A percentile compares a stretch with the other conserved stretches of the same genome.
Conservation (phyloP, 2,888 invertebrate genomes). For the Esperia sulphurella region DNA sequence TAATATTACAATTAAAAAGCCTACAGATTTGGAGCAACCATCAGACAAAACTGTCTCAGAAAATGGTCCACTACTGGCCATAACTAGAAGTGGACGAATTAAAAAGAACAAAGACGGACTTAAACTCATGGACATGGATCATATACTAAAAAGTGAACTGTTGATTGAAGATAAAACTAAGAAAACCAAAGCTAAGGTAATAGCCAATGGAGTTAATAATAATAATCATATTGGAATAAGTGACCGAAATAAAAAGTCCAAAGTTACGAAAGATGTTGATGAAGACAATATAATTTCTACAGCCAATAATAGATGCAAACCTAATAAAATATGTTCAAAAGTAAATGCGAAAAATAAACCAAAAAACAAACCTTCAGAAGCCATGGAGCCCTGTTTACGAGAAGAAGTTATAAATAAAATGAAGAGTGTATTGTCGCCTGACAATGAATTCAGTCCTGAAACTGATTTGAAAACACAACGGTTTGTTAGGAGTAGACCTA, state of each 20-base stretch:
- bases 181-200: not conserved
- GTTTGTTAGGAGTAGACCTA: not conserved
- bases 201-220: slow-evolving; percentile 38
- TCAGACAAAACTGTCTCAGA: not conserved
- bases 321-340: slow-evolving; percentile 4
- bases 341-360: not conserved
- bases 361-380: not conserved
- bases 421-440: slow-evolving; percentile 10
- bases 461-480: not conserved
- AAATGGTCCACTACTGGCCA: slow-evolving; percentile 3
- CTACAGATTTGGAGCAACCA: not conserved
- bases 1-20: slow-evolving; percentile 1
- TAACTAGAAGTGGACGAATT: slow-evolving; percentile 36
- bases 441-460: not conserved
- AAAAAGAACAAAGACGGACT: slow-evolving; percentile 39
- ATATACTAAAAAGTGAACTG: slow-evolving; percentile 58
- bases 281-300: slow-evolving; percentile 6
- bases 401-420: slow-evolving; percentile 8
- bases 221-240: slow-evolving; percentile 66
- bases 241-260: slow-evolving; percentile 38
- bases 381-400: slow-evolving; percentile 4
- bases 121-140: slow-evolving; percentile 44
- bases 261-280: slow-evolving; percentile 9
- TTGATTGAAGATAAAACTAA: slow-evolving; percentile 37
- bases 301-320: slow-evolving; percentile 11